phyloP scores from a whole-genome alignment of 2,113 vertebrate species.

The Sylvilagus bachmani region DNA sequence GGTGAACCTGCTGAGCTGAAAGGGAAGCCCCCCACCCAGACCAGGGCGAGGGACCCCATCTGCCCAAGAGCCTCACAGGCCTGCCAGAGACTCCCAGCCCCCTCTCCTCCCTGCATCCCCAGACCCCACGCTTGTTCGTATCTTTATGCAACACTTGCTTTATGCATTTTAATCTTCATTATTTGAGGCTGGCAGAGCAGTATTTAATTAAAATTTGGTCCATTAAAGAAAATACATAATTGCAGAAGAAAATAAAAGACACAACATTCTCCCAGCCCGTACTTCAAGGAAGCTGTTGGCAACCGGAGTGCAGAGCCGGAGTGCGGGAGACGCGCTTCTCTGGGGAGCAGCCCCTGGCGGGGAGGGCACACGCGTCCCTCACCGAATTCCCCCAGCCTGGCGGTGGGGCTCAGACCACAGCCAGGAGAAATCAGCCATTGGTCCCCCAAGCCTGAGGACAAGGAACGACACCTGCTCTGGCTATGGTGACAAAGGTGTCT shows the following conservation, averaged over 20 bases:
- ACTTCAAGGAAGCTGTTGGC: conserved; percentile 25
- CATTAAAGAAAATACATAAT: conserved; percentile 78
- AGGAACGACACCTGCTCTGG: not conserved
- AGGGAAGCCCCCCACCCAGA: too few species aligned
- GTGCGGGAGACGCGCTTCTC: too few species aligned
- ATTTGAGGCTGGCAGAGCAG: conserved; percentile 62
- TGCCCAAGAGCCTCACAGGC: not conserved
- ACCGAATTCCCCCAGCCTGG: not conserved
- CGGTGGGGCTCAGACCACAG: not conserved
- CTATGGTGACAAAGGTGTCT: not conserved
- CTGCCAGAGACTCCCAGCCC: not conserved
- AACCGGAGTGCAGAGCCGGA: too few species aligned
- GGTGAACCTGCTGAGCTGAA: not conserved
- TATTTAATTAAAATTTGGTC: conserved; percentile 79
- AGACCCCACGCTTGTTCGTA: not conserved
- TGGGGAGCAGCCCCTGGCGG: too few species aligned
- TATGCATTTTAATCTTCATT: conserved; percentile 73
- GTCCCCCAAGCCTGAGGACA: not conserved
- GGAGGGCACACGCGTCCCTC: not conserved
- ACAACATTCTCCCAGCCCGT: conserved; percentile 52
- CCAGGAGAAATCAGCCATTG: too few species aligned
- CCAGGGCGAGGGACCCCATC: not conserved
- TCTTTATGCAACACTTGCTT: conserved; percentile 35
- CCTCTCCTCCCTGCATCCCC: not conserved
- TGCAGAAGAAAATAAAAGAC: conserved; percentile 75